Base-by-base conservation (phyloP, 2,888 invertebrate species). In the Xanthorhoe spadicearia region DNA sequence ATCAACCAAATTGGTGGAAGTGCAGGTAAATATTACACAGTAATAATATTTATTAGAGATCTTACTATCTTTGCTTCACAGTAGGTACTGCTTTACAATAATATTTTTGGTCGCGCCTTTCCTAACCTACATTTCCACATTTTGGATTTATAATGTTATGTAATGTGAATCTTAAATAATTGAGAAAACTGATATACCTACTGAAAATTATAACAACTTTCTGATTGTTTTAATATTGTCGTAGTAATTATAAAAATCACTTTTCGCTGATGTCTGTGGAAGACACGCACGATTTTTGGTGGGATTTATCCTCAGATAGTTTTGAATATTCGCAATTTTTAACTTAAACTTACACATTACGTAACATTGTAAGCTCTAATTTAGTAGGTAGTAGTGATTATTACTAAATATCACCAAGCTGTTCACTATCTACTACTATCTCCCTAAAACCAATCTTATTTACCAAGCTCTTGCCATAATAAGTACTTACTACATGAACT, bases 1-100 rank as follows among this genome's bases (percentile, higher is more conserved):
- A 77, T 91, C 95, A 77, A 90, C 93, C 74, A 94, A 92, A 93
- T 85, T 95, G 81, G 86, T 91, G 75, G 95, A 95, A 85, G 90
- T 94, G 83, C 95, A 95, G 94, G 95, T 95, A 86, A 63, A 52
- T 64, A 61, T 52, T 43, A 35, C 5, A 17, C 46, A 17, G 19
- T 28, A 10, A 19, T 23, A 19, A 5, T 23, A 8, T 4, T n/a
- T 6, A 13, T 19, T 38, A 43, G 13, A n/a, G 46, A n/a, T 52
- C 13, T 17, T 17, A 18, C 9, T 51, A 17, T 51, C 38, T 52
- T 57, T 61, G 38, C 52, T 53, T 57, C 48, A 56, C 50, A 50
- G 32, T n/a, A n/a, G n/a, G n/a, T 46, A 43, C 18, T 60, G 15
- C 28, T 10, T 15, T 35, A 43, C 10, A 38, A n/a, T 13, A n/a